Conservation (phyloP, 2,797 vertebrate genomes). For the Trachurus trachurus region DNA sequence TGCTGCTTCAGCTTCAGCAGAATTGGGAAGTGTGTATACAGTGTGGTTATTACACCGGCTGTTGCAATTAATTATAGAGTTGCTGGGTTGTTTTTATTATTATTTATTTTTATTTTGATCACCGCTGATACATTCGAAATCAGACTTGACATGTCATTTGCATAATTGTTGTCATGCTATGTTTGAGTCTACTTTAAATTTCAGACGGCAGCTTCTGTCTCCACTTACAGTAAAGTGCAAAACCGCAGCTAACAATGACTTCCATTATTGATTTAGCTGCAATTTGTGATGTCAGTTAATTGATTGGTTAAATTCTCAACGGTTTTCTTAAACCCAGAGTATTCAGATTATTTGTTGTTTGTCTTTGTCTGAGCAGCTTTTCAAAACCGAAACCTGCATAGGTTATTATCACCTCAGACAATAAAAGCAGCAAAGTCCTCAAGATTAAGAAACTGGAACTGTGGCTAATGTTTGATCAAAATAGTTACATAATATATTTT, state of each 20-base stretch:
- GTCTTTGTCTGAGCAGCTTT: too few relatives aligned
- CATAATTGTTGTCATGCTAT: not conserved
- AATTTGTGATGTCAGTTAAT: not conserved
- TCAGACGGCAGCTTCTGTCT: too few relatives aligned
- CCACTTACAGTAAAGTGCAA: too few relatives aligned
- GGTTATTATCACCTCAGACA: not conserved
- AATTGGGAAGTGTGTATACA: slow-evolving; percentile 43
- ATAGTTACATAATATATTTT: too few relatives aligned
- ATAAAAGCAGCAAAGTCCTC: not conserved
- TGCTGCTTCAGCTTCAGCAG: slow-evolving; percentile 12
- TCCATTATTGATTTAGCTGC: not conserved
- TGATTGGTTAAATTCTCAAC: not conserved
- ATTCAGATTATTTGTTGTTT: too few relatives aligned
- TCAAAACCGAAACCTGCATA: not conserved
- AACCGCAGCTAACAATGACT: too few relatives aligned
- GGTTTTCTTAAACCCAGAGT: too few relatives aligned
- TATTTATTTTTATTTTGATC: not conserved
- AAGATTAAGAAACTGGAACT: not conserved
- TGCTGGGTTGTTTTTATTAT: not conserved
- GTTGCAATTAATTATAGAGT: not conserved
- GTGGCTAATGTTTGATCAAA: not conserved
- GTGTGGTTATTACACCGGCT: slow-evolving; percentile 16
- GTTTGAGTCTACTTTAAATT: too few relatives aligned
- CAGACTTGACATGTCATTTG: too few relatives aligned
- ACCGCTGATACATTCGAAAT: too few relatives aligned